These are phyloP conservation scores for Falco cherrug DNA, from an alignment of 2,797 vertebrate species.

Conservation along the genomic window DNA sequence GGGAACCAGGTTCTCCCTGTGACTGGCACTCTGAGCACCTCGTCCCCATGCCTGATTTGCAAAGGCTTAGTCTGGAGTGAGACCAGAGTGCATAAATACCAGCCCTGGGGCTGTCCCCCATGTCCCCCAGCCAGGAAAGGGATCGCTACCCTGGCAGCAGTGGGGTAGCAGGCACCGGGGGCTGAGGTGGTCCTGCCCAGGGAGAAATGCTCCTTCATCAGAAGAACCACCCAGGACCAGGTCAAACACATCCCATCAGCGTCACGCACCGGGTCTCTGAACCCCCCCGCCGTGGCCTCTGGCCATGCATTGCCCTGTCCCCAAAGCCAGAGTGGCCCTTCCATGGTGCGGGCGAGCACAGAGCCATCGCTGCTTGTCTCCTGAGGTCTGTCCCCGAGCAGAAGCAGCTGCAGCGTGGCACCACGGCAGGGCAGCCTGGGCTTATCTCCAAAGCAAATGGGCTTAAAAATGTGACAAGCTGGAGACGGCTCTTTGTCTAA, in stretches of 20 bases:
- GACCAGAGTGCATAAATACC: neutral
- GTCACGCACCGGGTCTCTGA: accelerated
- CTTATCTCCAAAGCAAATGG: constrained; percentile 6
- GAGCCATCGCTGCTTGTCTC: accelerated
- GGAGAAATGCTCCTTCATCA: neutral
- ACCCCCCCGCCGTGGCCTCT: accelerated
- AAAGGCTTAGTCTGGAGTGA: neutral
- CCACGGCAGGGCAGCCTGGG: neutral
- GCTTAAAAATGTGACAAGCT: neutral
- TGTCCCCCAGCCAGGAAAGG: neutral
- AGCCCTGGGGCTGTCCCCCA: neutral
- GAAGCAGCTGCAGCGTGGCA: neutral
- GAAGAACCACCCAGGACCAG: neutral
- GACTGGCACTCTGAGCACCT: neutral
- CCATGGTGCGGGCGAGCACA: accelerated
- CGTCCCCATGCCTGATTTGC: neutral
- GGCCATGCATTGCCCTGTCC: accelerated
- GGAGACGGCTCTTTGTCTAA: neutral
- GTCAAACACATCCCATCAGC: neutral
- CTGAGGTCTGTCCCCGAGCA: accelerated
- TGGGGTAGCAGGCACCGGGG: accelerated
- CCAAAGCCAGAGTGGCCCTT: neutral
- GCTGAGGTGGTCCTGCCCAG: neutral
- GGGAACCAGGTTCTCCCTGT: neutral
- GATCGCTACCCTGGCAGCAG: neutral